Conservation (phyloP, 1,140 invertebrate species). For the Pectinophora gossypiella region DNA sequence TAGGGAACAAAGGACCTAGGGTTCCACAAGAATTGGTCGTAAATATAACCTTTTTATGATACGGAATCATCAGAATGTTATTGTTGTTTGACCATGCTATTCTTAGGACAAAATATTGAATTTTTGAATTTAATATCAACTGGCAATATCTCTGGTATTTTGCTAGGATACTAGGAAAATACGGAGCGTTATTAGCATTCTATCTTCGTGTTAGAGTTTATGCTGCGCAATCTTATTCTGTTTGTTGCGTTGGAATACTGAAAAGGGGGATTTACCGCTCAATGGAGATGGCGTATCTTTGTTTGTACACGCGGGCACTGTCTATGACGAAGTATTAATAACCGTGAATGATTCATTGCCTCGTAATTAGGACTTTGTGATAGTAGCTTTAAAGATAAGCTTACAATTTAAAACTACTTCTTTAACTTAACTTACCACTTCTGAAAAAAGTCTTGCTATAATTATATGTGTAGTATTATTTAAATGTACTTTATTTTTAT, state of each 20-base stretch:
- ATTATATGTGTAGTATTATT: no score
- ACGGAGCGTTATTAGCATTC: background rate
- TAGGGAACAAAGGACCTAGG: slow-evolving; percentile 16
- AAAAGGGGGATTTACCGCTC: background rate
- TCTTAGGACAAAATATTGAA: slow-evolving; percentile 4
- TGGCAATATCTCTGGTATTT: slow-evolving; percentile 1
- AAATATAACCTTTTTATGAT: slow-evolving; percentile 31
- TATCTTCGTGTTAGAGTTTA: background rate
- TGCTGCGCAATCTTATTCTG: background rate
- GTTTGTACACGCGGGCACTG: background rate
- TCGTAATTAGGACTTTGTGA: no score
- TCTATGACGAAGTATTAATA: background rate
- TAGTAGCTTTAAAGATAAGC: no score
- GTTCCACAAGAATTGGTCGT: slow-evolving; percentile 12
- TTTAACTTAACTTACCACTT: no score
- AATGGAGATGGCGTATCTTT: background rate
- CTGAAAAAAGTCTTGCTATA: no score
- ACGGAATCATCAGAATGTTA: slow-evolving; percentile 27
- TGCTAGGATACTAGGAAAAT: background rate
- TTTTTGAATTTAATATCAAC: slow-evolving; percentile 7
- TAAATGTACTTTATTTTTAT: no score
- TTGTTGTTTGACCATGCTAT: slow-evolving; percentile 9
- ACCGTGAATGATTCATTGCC: no score
- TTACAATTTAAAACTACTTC: no score
- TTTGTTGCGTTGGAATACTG: background rate